phyloP scores from a whole-genome alignment of 2,797 vertebrate genomes.

The Gymnopithys bicolor region DNA sequence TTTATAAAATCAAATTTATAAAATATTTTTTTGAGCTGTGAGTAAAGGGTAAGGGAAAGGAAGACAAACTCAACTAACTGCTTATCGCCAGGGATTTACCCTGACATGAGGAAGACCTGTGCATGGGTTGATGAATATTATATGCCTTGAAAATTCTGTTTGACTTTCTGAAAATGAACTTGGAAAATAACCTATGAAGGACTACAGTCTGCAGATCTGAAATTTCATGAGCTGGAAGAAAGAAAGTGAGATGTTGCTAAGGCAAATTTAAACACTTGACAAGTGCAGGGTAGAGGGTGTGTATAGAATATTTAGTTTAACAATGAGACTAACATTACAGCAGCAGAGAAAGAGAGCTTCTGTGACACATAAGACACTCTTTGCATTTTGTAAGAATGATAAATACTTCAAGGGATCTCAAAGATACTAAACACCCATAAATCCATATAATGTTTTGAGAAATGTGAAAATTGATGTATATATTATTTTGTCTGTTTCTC shows the following conservation, averaged over 20 bases:
- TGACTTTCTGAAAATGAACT: not conserved
- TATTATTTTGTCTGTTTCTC: not conserved
- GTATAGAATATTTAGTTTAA: not conserved
- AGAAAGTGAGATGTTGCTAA: not conserved
- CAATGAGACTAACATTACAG: not conserved
- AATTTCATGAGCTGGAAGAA: not conserved
- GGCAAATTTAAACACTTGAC: not conserved
- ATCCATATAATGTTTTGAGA: not conserved
- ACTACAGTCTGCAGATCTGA: not conserved
- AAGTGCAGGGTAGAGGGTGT: fast-evolving
- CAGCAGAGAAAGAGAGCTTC: not conserved
- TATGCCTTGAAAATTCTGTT: not conserved
- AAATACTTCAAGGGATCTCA: not conserved
- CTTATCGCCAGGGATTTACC: not conserved
- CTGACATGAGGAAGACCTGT: not conserved
- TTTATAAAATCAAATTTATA: not conserved
- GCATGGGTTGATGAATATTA: not conserved
- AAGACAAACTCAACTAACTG: not conserved
- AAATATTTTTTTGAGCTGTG: not conserved
- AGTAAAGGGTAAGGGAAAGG: not conserved
- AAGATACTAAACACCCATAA: not conserved
- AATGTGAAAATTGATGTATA: not conserved
- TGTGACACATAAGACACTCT: not conserved
- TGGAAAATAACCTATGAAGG: not conserved
- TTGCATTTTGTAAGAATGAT: not conserved